Percentiles rank a stretch among this genome's conserved stretches.
phyloP scores from a whole-genome alignment of 2,888 invertebrate genomes.

The Artemia sp. region DNA sequence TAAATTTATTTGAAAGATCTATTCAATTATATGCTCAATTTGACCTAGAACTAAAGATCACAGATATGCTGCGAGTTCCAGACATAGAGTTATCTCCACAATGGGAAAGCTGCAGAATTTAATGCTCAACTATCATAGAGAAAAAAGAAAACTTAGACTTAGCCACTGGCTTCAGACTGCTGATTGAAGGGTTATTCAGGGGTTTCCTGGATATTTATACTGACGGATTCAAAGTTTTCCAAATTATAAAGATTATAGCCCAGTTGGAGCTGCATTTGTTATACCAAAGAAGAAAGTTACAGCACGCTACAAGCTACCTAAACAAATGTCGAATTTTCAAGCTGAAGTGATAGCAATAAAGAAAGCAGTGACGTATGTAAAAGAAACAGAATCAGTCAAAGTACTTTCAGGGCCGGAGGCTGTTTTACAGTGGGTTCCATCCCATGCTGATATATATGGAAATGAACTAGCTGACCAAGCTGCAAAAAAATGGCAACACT shows the following conservation, averaged over 20 bases:
- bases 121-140: not conserved
- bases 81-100: not conserved
- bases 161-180: not conserved
- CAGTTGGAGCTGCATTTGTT: not conserved
- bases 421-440: no score
- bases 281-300: not conserved
- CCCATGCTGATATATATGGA: no score
- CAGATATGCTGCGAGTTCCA: not conserved
- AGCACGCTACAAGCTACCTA: not conserved
- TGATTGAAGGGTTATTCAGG: not conserved
- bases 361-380: no score
- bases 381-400: no score
- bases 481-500: no score
- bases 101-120: not conserved
- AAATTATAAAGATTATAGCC: not conserved
- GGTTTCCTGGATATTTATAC: not conserved
- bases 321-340: not conserved
- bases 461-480: no score
- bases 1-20: no score
- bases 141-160: not conserved
- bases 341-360: no score
- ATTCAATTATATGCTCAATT: not conserved
- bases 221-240: not conserved
- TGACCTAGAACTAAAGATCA: not conserved
- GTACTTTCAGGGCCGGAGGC: no score